Evolutionary conservation across 2,113 vertebrate genomes (phyloP), one percentile per base, ranked within the genome.

Genomic region (Dascyllus trimaculatus): DNA sequence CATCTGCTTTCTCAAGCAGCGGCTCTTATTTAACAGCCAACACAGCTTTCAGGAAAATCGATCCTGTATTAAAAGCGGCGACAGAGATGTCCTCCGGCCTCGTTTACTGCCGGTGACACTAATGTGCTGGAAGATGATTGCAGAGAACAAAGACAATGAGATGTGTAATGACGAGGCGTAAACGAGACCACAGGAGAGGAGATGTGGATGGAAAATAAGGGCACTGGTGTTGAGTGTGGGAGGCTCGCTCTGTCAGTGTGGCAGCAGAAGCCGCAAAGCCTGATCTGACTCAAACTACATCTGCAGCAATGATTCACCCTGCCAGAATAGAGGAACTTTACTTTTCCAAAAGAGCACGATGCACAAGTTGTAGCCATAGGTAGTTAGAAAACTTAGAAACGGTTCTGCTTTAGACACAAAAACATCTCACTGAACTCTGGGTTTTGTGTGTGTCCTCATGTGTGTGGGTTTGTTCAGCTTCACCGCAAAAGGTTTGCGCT

Each of bases 201-300:
- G 53, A 58, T 56, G 74, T 43, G 52, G 48, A 58, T 78, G 88
- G 85, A 87, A 91, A 91, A 87, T 60, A 69, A 79, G 77, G 69
- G 64, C 72, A 49, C 69, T 73, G 70, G 71, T 82, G 83, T 85
- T 1, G 15, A 71, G 87, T 22, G 84, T 90, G 69, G 89, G 87
- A 84, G 89, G 78, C 63, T 80, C 10, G 25, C 35, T 19, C 52
- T n/a, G n/a, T 82, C 26, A 35, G n/a, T 43, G 24, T 51, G 63
- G 68, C 83, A 77, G 45, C 58, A 69, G 21, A 81, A 83, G 77
- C 85, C 82, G 56, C 87, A 85, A n/a, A 69, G 32, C 29, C 48
- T 22, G 35, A 15, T 75, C 66, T 90, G 85, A 92, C 81, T 90
- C 88, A 88, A 85, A 64, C 56, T 64, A 63, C 71, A 74, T 86